Evolutionary conservation across 2,113 vertebrate species (phyloP), one percentile per base, ranked within the genome.

Genomic region (Setophaga coronata): DNA sequence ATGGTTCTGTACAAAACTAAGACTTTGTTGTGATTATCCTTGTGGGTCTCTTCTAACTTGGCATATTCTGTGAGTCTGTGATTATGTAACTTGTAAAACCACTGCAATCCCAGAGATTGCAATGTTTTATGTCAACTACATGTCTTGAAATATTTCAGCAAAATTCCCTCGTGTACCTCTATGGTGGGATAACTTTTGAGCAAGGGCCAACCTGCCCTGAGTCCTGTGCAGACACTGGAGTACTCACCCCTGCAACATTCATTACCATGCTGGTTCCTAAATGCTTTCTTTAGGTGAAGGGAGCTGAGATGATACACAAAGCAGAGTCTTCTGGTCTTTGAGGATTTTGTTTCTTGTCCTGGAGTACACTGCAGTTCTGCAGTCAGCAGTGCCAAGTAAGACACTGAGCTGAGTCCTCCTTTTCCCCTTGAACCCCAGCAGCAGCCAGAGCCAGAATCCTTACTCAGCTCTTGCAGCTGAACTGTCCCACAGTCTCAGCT

Each of bases 51-150:
- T 38, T 43, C 21, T 60, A 60, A 60, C 12, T 60, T 36, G 36
- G 26, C 45, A 28, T 26, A 26, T 87, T 45, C 45, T 33, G 3
- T 25, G 31, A 58, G 7, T 21, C 43, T 36, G 5, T 25, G 31
- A 31, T 36, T 51, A 31, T 36, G 9, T 97, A 18, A 97, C 98
- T 96, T 98, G 96, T 14, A 98, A 96, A 18, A 97, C 79, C 40
- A 97, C 97, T 98, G 38, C 34, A 79, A 53, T 64, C 50, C 9
- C 70, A 50, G 26, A 77, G 58, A 79, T 24, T n/a, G 50, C 66
- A 72, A 29, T 51, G 29, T 16, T 58, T 83, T 58, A n/a, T 18
- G 9, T 42, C 40, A 73, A 16, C 19, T 54, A 18, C 9, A 43
- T 1, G 9, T 48, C 34, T 53, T 79, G 26, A 47, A 91, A 47